A percentile compares a stretch with the other conserved stretches of the same genome.
These are phyloP conservation scores for Centrocercus urophasianus DNA, from an alignment of 2,113 vertebrate genomes.

Conservation along the genomic window DNA sequence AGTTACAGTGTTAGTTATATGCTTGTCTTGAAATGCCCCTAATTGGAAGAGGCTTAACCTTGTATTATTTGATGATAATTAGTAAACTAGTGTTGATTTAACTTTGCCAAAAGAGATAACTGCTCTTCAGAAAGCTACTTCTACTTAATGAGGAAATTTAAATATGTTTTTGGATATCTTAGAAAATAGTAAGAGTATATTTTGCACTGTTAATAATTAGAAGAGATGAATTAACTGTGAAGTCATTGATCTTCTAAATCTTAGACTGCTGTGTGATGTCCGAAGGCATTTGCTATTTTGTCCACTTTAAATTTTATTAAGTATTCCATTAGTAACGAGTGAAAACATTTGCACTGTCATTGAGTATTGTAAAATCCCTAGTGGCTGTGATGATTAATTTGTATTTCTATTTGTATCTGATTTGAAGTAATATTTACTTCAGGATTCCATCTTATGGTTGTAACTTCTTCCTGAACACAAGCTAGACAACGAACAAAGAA, in stretches of 20 bases:
- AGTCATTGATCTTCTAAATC: neutral
- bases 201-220: neutral
- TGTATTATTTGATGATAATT: neutral
- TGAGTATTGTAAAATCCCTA: too few species aligned
- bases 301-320: neutral
- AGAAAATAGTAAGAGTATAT: neutral
- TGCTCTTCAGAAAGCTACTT: neutral
- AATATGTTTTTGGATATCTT: neutral
- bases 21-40: neutral
- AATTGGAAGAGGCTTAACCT: neutral
- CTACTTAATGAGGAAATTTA: neutral
- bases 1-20: neutral
- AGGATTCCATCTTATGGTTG: neutral
- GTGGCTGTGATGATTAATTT: neutral
- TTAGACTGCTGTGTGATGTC: neutral
- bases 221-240: neutral
- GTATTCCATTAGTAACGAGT: neutral
- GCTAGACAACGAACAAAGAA: neutral
- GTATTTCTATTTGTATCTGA: too few species aligned
- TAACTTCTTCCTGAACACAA: neutral
- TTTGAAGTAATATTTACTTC: neutral
- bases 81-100: neutral
- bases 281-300: neutral
- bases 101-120: neutral
- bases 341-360: neutral